Conservation (phyloP, 2,888 invertebrate genomes). For the Augochlorella aurata region DNA sequence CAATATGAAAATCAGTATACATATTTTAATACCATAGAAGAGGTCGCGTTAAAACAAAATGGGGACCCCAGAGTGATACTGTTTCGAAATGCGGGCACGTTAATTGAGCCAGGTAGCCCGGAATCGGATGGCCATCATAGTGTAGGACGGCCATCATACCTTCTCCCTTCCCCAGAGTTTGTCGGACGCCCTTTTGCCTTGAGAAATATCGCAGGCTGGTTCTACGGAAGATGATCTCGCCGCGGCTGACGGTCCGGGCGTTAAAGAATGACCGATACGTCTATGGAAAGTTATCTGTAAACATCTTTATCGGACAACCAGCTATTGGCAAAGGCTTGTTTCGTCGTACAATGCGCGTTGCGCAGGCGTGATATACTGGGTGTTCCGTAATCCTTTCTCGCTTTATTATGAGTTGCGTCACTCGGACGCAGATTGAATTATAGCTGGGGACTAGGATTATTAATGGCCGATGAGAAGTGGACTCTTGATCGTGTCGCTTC, state of each 20-base stretch:
- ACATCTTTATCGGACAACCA: conserved; percentile 39
- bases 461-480: conserved; percentile 1
- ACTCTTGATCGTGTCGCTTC: background rate
- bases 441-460: background rate
- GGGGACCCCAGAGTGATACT: background rate
- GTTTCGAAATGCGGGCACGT: background rate
- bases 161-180: conserved; percentile 20
- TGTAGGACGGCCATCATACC: background rate
- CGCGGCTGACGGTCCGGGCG: conserved; percentile 42
- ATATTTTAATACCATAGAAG: background rate
- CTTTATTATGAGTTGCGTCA: background rate
- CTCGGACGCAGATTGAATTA: background rate
- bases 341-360: conserved; percentile 5
- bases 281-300: conserved; percentile 39
- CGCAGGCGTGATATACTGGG: conserved; percentile 18
- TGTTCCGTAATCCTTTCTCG: conserved; percentile 7
- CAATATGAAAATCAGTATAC: too few relatives aligned
- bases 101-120: conserved; percentile 1
- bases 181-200: conserved; percentile 32
- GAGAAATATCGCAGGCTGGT: conserved; percentile 55
- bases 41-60: background rate
- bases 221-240: conserved; percentile 41
- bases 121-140: background rate
- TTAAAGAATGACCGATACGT: conserved; percentile 54
- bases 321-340: conserved; percentile 24